Percentiles rank a stretch among this genome's conserved stretches.
These are phyloP conservation scores for Tautogolabrus adspersus DNA, from an alignment of 2,113 vertebrate species.

Conservation along the genomic window DNA sequence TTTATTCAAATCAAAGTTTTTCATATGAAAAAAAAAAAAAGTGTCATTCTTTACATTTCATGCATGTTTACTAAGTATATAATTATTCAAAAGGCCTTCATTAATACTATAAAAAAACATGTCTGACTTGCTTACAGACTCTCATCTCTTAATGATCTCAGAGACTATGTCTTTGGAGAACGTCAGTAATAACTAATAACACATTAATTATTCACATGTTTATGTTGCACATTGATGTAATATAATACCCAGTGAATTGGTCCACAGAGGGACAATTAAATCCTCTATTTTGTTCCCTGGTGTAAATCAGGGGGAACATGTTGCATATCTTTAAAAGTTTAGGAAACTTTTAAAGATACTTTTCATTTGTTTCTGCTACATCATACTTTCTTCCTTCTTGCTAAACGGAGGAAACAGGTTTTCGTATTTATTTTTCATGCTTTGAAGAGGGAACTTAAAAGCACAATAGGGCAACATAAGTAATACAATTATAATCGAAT, in stretches of 20 bases:
- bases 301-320: constrained; percentile 18
- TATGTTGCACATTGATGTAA: constrained; percentile 6
- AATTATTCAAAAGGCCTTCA: neutral
- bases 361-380: neutral
- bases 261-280: constrained; percentile 63
- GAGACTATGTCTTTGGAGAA: constrained; percentile 33
- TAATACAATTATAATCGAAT: too few relatives aligned
- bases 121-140: constrained; percentile 38
- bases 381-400: too few relatives aligned
- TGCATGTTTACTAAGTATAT: too few relatives aligned
- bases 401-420: too few relatives aligned
- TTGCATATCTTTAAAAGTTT: constrained; percentile 1
- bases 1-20: neutral
- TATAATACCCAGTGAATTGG: neutral
- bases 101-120: neutral
- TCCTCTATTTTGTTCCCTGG: constrained; percentile 8
- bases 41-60: neutral
- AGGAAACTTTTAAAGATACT: neutral
- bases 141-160: constrained; percentile 23
- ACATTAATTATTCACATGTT: constrained; percentile 69
- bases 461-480: too few relatives aligned
- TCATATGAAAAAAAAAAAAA: too few relatives aligned
- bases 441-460: too few relatives aligned
- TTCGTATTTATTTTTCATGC: too few relatives aligned
- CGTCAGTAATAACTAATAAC: constrained; percentile 40